These are phyloP conservation scores for Achlya flavicornis DNA, from an alignment of 2,888 invertebrate species.

Conservation along the genomic window DNA sequence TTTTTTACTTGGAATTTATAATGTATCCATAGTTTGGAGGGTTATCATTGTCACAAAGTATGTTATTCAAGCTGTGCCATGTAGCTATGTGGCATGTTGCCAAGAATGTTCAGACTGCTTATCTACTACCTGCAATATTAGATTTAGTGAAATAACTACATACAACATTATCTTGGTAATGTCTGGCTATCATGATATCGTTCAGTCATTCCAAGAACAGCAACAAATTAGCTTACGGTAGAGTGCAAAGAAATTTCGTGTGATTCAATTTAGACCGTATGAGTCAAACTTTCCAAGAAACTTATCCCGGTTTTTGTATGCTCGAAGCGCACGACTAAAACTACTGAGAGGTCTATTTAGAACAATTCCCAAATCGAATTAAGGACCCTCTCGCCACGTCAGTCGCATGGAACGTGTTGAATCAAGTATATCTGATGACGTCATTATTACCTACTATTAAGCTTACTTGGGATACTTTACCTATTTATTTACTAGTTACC, in stretches of 20 bases:
- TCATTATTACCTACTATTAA: background rate
- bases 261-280: background rate
- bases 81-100: conserved; percentile 37
- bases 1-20: conserved; percentile 24
- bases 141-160: background rate
- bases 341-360: conserved; percentile 8
- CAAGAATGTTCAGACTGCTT: conserved; percentile 42
- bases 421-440: background rate
- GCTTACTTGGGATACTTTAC: background rate
- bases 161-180: background rate
- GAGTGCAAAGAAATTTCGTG: background rate
- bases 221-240: background rate
- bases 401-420: conserved; percentile 2
- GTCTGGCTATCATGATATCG: background rate
- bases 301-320: conserved; percentile 1
- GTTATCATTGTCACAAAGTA: conserved; percentile 27
- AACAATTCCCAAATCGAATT: conserved; percentile 7
- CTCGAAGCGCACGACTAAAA: conserved; percentile 1
- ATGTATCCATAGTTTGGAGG: conserved; percentile 27
- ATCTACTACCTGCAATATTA: conserved; percentile 10
- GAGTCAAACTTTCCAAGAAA: background rate
- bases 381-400: conserved; percentile 2
- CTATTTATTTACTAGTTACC: too few relatives aligned
- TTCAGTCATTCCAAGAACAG: background rate
- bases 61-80: conserved; percentile 30